Base-by-base conservation (phyloP, 2,888 invertebrate species). In the Cartodere bifasciata region DNA sequence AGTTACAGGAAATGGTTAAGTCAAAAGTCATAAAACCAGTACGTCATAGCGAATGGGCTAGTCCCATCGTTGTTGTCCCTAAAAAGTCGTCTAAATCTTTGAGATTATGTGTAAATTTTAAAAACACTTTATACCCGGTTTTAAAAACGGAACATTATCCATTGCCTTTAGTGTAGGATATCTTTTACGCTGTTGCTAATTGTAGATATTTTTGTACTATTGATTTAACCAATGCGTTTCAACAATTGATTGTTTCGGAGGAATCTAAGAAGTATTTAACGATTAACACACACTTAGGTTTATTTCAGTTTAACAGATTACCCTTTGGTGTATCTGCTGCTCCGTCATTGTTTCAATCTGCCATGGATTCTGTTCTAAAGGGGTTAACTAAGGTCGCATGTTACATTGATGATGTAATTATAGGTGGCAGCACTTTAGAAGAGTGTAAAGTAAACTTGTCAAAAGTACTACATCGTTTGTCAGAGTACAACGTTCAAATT, bases 21-120 rank as follows among this genome's bases (percentile, higher is more conserved):
- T 10, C 20, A 13, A 34, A 36, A 13, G 39, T 42, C 16, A 22
- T 48, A 16, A 22, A 13, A 12, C 34, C 40, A 6, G 34, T 43
- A 30, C 29, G 26, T 25, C 32, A 35, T 37, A 39, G 34, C 16
- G 37, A 41, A 13, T 48, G 42, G 43, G 44, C 42, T 10, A 36
- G 35, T 15, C 49, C 48, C 7, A 43, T 49, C 2, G 46, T 49
- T 3, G 36, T 46, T 28, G 46, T 49, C 2, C 42, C 41, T 4
- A 48, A 52, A 25, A 31, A 23, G 12, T 34, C 39, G 20, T 32
- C 31, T 7, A 22, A 25, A 2, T n/a, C n/a, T n/a, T 25, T 46
- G 3, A 24, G 50, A 14, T 34, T 52, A 4, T 50, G 49, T 31
- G 41, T 45, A 2, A 45, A 55, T 42, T 48, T 42, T 30, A 49